Percentiles rank a stretch among this genome's conserved stretches.
Evolutionary conservation across 2,888 invertebrate species (phyloP).

Genomic region (Agrypnus murinus): DNA sequence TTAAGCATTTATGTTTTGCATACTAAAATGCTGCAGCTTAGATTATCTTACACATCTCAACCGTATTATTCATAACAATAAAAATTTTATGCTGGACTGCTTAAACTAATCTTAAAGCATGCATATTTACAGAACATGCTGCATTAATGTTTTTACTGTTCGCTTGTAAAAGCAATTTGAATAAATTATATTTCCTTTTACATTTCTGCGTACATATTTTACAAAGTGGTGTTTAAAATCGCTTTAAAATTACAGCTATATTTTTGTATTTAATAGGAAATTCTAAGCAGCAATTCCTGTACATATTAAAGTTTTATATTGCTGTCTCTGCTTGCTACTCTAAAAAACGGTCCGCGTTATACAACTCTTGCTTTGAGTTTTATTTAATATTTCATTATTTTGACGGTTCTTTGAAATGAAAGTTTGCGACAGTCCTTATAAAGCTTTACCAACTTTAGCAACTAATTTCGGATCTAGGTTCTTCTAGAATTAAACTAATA

Average conservation of each 20-base stretch:
- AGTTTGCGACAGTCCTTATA: no score
- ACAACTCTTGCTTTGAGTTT: no score
- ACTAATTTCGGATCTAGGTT: no score
- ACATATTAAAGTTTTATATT: no score
- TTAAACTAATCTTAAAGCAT: constrained; percentile 28
- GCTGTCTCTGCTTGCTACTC: no score
- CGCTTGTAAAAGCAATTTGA: constrained; percentile 39
- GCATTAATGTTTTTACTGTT: constrained; percentile 35
- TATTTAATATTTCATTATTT: no score
- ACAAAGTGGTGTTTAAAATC: constrained; percentile 14
- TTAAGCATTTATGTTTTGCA: constrained; percentile 9
- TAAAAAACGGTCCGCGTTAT: no score
- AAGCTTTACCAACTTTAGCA: no score
- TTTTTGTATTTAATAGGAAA: neutral
- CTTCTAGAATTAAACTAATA: no score
- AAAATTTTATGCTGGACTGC: constrained; percentile 23
- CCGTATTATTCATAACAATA: constrained; percentile 11
- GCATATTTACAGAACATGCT: constrained; percentile 40
- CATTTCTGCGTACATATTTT: constrained; percentile 2
- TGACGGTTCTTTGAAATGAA: no score
- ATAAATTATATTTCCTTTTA: constrained; percentile 38
- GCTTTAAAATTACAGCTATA: neutral
- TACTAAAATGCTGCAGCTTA: neutral
- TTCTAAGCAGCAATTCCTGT: no score
- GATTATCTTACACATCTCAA: neutral